Percentiles rank a stretch among this genome's conserved stretches.
These are phyloP conservation scores for Sarotherodon lohbergeri DNA, from an alignment of 2,113 vertebrate species.

Conservation along the genomic window DNA sequence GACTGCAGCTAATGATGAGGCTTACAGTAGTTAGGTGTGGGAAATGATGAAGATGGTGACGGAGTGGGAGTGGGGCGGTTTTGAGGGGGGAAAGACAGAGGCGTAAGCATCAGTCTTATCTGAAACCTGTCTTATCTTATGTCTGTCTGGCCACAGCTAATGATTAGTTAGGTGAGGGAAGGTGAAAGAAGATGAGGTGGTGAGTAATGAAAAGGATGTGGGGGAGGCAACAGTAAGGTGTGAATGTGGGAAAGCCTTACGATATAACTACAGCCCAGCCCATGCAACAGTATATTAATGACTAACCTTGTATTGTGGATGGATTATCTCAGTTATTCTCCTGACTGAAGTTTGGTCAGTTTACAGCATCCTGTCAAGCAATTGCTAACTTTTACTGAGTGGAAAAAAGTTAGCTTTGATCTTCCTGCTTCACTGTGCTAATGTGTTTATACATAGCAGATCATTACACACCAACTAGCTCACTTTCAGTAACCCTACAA, in stretches of 20 bases:
- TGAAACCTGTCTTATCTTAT: constrained; percentile 25
- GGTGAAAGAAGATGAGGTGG: background rate
- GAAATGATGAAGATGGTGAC: background rate
- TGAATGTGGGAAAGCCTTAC: background rate
- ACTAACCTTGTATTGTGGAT: background rate
- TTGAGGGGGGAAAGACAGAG: background rate
- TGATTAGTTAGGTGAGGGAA: background rate
- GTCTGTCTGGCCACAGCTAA: constrained; percentile 14
- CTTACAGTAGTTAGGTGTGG: constrained; percentile 28
- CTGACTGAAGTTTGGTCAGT: background rate
- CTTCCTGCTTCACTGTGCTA: too few species aligned
- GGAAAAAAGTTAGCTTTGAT: too few species aligned
- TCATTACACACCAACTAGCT: too few species aligned
- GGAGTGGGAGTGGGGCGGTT: background rate
- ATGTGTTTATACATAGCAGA: too few species aligned
- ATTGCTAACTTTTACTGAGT: too few species aligned
- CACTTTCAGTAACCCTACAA: too few species aligned
- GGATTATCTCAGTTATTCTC: background rate
- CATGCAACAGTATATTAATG: background rate
- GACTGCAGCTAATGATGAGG: constrained; percentile 45
- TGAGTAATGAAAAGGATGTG: background rate
- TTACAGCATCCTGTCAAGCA: too few species aligned
- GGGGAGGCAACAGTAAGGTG: background rate
- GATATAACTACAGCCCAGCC: rapidly evolving
- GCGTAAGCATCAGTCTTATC: background rate